These are phyloP conservation scores for Bombus fervidus DNA, from an alignment of 1,140 invertebrate genomes.

Conservation along the genomic window DNA sequence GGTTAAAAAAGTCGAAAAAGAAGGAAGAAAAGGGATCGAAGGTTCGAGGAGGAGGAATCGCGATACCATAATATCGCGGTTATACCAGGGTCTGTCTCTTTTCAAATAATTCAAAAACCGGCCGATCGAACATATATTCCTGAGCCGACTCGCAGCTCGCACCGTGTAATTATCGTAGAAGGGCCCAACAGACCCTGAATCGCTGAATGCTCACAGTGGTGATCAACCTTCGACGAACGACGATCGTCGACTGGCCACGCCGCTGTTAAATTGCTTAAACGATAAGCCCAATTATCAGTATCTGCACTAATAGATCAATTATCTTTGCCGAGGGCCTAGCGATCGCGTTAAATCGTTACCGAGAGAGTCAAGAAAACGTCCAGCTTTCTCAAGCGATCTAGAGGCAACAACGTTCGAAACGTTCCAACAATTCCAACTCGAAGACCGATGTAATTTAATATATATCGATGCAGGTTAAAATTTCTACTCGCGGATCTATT, in stretches of 20 bases:
- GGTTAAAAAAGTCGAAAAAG: constrained; percentile 29
- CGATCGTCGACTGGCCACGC: constrained; percentile 11
- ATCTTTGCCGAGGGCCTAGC: background rate
- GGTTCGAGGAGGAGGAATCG: constrained; percentile 72
- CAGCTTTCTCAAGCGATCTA: background rate
- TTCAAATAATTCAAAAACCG: constrained; percentile 83
- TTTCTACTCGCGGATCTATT: background rate
- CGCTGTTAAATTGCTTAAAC: constrained; percentile 34
- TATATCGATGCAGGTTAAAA: background rate
- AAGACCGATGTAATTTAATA: background rate
- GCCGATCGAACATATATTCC: constrained; percentile 83
- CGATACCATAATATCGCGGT: constrained; percentile 81
- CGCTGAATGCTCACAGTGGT: constrained; percentile 79
- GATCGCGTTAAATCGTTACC: background rate
- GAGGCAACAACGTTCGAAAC: too few relatives aligned
- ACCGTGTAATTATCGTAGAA: constrained; percentile 83
- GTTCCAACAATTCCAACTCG: background rate
- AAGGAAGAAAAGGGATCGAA: constrained; percentile 67
- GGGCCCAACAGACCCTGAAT: constrained; percentile 77
- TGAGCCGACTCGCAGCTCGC: constrained; percentile 77
- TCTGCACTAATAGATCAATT: constrained; percentile 54
- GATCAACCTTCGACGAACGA: constrained; percentile 72
- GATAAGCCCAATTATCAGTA: constrained; percentile 57
- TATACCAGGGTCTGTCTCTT: constrained; percentile 80
- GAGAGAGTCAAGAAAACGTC: background rate